Evolutionary conservation across 2,888 invertebrate genomes (phyloP), one percentile per base, ranked within the genome.

Genomic region (Conus canariensis): DNA sequence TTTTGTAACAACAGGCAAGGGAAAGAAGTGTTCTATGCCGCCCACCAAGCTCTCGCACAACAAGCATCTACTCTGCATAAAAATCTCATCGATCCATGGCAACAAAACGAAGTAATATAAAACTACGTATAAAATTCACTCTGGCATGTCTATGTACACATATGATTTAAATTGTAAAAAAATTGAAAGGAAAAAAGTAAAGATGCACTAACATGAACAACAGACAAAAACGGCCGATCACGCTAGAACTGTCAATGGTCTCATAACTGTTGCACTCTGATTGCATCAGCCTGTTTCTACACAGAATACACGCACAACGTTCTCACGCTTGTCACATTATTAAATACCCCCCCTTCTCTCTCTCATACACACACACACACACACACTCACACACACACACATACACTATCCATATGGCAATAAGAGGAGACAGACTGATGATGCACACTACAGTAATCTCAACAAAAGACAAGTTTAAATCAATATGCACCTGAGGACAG

Each of bases 301-400:
- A n/a, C 74, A 22, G 22, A n/a, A n/a, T 74, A 74, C 70, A 70
- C n/a, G n/a, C 74, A 74, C n/a, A 74, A 10, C 25, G 30, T 9
- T 74, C 19, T 74, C n/a, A 74, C 6, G 22, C 70, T 22, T 19
- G 19, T 19, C 70, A 14, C 70, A 70, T 22, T 1, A 0, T 10
- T n/a, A n/a, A 64, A 64, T 16, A 64, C 74, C 9, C n/a, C n/a
- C n/a, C n/a, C 74, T 74, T 74, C 74, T n/a, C n/a, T 22, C n/a
- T n/a, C n/a, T 8, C 74, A 74, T 10, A 74, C 74, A 74, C 74
- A n/a, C 74, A 74, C 74, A 74, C 74, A 74, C 74, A 74, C 25
- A 74, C 74, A 70, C 70, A 70, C 70, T 22, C 67, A 74, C 74
- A 74, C 74, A n/a, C 74, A 74, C 74, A 74, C 74, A 74, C 74